Evolutionary conservation across 2,797 vertebrate genomes (phyloP).

Genomic region (Gorsachius magnificus): DNA sequence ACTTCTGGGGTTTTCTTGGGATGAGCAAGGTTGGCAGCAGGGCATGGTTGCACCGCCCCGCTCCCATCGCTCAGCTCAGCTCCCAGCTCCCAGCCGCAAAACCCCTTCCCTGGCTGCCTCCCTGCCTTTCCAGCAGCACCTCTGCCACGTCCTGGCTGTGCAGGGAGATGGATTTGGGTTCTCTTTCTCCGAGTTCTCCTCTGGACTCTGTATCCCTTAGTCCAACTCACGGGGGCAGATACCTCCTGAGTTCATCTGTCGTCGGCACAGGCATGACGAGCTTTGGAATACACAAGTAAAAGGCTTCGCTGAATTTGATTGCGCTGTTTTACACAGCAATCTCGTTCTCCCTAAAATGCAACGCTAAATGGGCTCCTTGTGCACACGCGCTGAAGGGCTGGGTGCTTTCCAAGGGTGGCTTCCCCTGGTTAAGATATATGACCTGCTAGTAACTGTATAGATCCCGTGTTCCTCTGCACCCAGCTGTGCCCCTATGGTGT

Average conservation of each 20-base stretch:
- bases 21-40: neutral
- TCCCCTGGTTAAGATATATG: neutral
- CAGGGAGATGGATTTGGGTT: neutral
- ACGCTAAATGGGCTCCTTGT: accelerated
- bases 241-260: neutral
- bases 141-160: neutral
- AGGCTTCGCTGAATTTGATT: accelerated
- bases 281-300: neutral
- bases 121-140: neutral
- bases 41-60: accelerated
- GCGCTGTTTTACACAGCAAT: neutral
- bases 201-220: neutral
- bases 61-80: neutral
- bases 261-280: accelerated
- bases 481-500: neutral
- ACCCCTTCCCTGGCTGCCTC: too few species aligned
- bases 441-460: neutral
- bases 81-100: neutral
- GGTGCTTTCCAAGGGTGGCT: too few species aligned
- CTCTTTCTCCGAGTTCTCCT: neutral
- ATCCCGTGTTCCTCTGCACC: neutral
- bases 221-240: neutral
- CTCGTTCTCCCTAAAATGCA: neutral
- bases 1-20: neutral
- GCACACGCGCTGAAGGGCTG: neutral